Evolutionary conservation across 2,888 invertebrate genomes (phyloP), one percentile per base, ranked within the genome.

Genomic region (Eilema caniola): DNA sequence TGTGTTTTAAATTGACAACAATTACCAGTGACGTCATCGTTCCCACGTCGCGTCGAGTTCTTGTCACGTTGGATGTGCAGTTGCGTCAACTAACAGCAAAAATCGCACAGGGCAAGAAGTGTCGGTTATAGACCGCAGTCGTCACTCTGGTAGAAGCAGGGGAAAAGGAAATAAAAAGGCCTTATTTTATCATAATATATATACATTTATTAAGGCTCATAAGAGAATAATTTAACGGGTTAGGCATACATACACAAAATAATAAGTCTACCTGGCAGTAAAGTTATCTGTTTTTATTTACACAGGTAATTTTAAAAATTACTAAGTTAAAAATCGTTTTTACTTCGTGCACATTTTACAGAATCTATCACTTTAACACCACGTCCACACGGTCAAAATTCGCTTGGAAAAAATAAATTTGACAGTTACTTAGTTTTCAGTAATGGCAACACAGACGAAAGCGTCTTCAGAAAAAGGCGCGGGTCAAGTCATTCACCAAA

Each of bases 221-320:
- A 47, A 7, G 5, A 47, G 16, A 47, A 47, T 47, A 47, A 47
- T 47, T 47, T 20, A 47, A 47, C 20, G 53, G 53, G 20, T 53
- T 53, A 53, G 53, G 53, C 20, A 47, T 47, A 47, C 47, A 47
- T 47, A n/a, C 53, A 53, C n/a, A n/a, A n/a, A 53, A n/a, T 53
- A 8, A 53, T 53, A 53, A 53, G 7, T 4, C 53, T 53, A 53
- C n/a, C 53, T 53, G 53, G 53, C n/a, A 53, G n/a, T 53, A n/a
- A 53, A 47, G 7, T 47, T 53, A n/a, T 53, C 8, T 53, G 16
- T 41, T 16, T 41, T 41, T 41, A 25, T 59, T 59, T 25, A 24
- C 24, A 24, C 59, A 25, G 61, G 25, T 60, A 31, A 61, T 28
- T 61, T 60, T 5, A 2, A 28, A 60, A 57, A 24, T 57, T 16